Percentiles rank a stretch among this genome's conserved stretches.
phyloP scores from a whole-genome alignment of 64 coral and sea anemone genomes.

The Stichodactyla mertensii region DNA sequence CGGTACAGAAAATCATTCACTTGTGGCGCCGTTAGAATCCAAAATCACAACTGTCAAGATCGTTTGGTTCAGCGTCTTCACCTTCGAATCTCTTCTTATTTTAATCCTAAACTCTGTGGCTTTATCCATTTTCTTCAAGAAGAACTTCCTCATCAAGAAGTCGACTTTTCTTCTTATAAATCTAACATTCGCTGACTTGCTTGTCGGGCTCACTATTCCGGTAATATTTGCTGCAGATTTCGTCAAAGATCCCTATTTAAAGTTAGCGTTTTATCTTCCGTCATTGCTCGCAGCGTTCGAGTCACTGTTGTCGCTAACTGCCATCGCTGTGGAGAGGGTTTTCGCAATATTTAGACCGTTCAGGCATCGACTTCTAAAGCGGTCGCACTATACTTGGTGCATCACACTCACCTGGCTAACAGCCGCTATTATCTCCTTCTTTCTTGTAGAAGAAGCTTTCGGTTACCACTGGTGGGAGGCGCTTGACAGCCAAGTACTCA shows the following conservation, averaged over 20 bases:
- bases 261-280: background rate
- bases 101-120: slow-evolving; percentile 9
- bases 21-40: background rate
- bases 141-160: background rate
- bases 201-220: background rate
- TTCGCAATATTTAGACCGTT: background rate
- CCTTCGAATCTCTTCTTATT: background rate
- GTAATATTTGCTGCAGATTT: background rate
- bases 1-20: background rate
- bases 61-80: background rate
- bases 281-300: background rate
- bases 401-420: background rate
- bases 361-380: slow-evolving; percentile 4
- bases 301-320: background rate
- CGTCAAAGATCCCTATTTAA: background rate
- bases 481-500: background rate
- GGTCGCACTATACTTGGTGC: background rate
- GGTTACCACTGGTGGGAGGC: background rate
- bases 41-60: background rate
- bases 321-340: background rate
- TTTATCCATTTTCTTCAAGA: background rate
- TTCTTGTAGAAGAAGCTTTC: background rate
- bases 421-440: background rate
- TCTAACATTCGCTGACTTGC: background rate
- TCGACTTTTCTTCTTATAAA: slow-evolving; percentile 5